Evolutionary conservation across 2,888 invertebrate genomes (phyloP), one percentile per base, ranked within the genome.

Genomic region (Xylota sylvarum): DNA sequence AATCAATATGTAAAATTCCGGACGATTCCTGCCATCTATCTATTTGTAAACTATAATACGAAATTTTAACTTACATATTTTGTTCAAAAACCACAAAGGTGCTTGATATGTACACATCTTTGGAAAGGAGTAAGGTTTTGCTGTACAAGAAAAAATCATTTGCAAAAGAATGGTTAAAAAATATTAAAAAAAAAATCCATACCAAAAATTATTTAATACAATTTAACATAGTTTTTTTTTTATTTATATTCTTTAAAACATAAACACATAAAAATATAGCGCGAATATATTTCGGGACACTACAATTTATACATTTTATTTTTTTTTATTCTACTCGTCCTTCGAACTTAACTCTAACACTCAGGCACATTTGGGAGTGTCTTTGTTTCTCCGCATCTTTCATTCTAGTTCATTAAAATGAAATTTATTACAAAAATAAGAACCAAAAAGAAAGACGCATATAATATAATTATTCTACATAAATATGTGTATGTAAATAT

Each of bases 401-500:
- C 55, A 64, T 17, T 56, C 19, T 35, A 52, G 19, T 69, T 67
- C 19, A 17, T 69, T 19, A 30, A 46, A 32, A 56, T 55, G 40
- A 56, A n/a, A 52, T 52, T 40, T 48, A 72, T 65, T 50, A 62
- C 52, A 72, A 79, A 52, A 35, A 48, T 17, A 69, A 69, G 37
- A 32, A 69, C 48, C 62, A 62, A 19, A 55, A 40, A 65, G 70
- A 85, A 81, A 77, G 37, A 60, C 23, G 60, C 65, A 40, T 40
- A 79, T 55, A 62, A 78, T 65, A 67, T 64, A 85, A 85, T 81
- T 85, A 85, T 76, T 81, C 85, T 85, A 85, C 76, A 85, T 85
- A 85, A 85, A 85, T 85, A 85, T 67, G 70, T 65, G 17, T 79
- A 69, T 79, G 60, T 50, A 79, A 79, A 73, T 79, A 32, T 55